Percentiles rank a stretch among this genome's conserved stretches.
These are phyloP conservation scores for Euschistus heros DNA, from an alignment of 1,140 invertebrate genomes.

Conservation along the genomic window DNA sequence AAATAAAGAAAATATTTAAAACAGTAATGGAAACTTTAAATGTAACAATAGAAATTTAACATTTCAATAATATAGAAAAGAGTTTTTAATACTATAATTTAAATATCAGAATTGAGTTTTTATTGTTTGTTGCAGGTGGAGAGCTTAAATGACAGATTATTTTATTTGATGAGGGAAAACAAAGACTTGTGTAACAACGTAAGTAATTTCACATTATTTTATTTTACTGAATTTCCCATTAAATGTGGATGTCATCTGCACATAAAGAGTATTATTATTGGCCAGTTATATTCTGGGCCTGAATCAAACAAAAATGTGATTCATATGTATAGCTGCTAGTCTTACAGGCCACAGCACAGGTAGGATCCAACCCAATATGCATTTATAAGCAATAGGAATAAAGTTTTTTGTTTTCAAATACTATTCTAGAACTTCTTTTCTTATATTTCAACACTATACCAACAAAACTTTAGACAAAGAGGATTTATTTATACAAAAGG, in stretches of 20 bases:
- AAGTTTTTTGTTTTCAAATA: too few species aligned
- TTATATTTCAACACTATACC: too few species aligned
- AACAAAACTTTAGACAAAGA: too few species aligned
- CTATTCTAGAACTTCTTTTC: too few species aligned
- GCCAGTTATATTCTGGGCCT: background rate
- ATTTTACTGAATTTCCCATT: background rate
- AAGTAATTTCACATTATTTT: slow-evolving; percentile 2
- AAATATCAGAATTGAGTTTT: background rate
- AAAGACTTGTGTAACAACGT: slow-evolving; percentile 23
- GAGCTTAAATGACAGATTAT: slow-evolving; percentile 17
- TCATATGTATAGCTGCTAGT: background rate
- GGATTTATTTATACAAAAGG: too few species aligned
- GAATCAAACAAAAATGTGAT: background rate
- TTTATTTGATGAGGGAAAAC: slow-evolving; percentile 20
- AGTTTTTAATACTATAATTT: background rate
- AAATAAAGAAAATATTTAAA: too few species aligned
- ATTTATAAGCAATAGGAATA: too few species aligned
- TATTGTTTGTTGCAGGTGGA: slow-evolving; percentile 18
- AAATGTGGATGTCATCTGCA: background rate
- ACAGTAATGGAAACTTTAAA: background rate
- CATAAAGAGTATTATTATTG: background rate
- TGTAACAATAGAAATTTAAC: background rate
- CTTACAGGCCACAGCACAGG: too few species aligned
- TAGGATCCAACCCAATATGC: too few species aligned
- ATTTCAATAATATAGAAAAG: background rate